Conservation (phyloP, 2,888 invertebrate genomes). For the Stenodera caucasica region DNA sequence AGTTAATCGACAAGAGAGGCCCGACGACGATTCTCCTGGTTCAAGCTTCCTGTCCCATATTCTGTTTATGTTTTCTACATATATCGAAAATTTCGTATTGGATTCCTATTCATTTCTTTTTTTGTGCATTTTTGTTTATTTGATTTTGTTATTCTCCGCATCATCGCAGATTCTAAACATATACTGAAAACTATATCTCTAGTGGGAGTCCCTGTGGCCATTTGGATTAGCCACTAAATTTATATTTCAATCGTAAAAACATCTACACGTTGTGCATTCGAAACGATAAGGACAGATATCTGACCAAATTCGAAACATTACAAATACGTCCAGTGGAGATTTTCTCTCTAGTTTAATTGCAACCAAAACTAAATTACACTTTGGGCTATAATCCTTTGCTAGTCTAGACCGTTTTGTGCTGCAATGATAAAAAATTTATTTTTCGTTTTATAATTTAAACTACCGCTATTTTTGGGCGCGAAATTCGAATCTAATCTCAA, state of each 20-base stretch:
- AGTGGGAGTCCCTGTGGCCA: constrained; percentile 31
- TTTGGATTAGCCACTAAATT: constrained; percentile 46
- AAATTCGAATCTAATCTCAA: too few species aligned
- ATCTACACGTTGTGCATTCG: constrained; percentile 40
- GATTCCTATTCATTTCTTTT: constrained; percentile 13
- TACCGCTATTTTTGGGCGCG: too few species aligned
- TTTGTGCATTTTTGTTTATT: constrained; percentile 32
- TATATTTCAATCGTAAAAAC: constrained; percentile 48
- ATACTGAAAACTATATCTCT: constrained; percentile 38
- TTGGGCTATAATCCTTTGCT: too few species aligned
- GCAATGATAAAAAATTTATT: constrained; percentile 1
- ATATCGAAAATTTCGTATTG: constrained; percentile 21
- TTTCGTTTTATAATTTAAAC: constrained; percentile 4
- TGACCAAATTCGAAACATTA: neutral
- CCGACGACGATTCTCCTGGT: constrained; percentile 30
- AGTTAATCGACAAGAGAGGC: constrained; percentile 33
- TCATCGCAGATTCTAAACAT: constrained; percentile 39
- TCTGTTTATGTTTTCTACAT: constrained; percentile 29
- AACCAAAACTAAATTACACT: too few species aligned
- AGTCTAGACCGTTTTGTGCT: neutral
- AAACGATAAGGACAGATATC: neutral
- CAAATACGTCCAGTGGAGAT: neutral
- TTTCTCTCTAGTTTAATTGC: too few species aligned
- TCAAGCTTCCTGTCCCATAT: constrained; percentile 41
- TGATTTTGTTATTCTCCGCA: too few species aligned